Base-by-base conservation (phyloP, 2,888 invertebrate species). In the Drosophila basisetae region DNA sequence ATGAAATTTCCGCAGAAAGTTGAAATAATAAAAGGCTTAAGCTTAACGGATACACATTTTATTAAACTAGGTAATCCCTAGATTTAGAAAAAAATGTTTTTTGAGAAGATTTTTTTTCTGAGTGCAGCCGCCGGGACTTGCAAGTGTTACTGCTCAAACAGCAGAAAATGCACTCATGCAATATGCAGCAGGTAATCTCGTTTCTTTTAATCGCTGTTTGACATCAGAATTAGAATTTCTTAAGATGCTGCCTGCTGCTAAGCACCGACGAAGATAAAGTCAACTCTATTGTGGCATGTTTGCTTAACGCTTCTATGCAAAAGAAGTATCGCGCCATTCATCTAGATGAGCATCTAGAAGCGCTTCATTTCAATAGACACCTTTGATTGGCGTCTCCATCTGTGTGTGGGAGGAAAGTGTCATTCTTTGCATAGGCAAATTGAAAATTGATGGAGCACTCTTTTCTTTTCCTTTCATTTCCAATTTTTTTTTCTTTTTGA, bases 121-220 rank as follows among this genome's bases (percentile, higher is more conserved):
- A 31, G 58, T 58, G 58, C n/a, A 55, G 25, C 11, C 35, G 59
- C 18, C 41, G 11, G 50, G 22, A 64, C 65, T 56, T 59, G 65
- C 39, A 9, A 43, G 72, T 56, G 50, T 33, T 72, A 67, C 56
- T 82, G 77, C 79, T 90, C 83, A 90, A 91, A 92, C 91, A 92
- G 80, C 84, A 83, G 73, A 80, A 88, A 91, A 88, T 84, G 87
- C 83, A 82, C 88, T 92, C 92, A 92, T 92, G 89, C 90, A 92
- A 91, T 91, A 92, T 92, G 91, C 92, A 92, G 78, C 82, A 90
- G 91, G 92, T 92, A 93, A 92, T 92, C 92, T 93, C 91, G 92
- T 91, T 87, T 80, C 90, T 91, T 91, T 91, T 92, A 93, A 92
- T 92, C 92, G 92, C 91, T 92, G 92, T 92, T 93, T 92, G 91